Evolutionary conservation across 2,113 vertebrate genomes (phyloP).

Genomic region (Stercorarius parasiticus): DNA sequence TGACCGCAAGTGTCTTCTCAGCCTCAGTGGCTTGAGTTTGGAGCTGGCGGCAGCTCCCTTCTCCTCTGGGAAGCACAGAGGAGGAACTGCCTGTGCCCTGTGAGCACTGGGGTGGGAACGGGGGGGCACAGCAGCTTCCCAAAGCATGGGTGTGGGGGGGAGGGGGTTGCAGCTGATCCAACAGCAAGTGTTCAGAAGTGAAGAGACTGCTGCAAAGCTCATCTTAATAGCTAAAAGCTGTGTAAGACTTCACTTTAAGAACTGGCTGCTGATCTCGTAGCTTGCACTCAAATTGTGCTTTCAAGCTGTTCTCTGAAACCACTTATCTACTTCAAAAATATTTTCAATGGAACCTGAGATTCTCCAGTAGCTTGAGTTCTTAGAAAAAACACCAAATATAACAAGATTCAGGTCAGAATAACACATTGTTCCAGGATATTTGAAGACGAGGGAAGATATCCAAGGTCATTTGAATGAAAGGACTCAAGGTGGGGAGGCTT

Average conservation of each 20-base stretch:
- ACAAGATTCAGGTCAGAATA: neutral
- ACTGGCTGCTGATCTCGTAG: neutral
- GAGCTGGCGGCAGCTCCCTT: neutral
- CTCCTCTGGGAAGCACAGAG: neutral
- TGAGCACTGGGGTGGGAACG: neutral
- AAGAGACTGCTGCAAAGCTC: neutral
- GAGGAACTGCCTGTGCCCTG: neutral
- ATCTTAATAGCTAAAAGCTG: neutral
- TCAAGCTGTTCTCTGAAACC: slow-evolving; percentile 6
- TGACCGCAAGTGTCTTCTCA: neutral
- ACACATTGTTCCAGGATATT: neutral
- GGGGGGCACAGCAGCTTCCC: neutral
- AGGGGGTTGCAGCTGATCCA: neutral
- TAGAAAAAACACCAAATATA: neutral
- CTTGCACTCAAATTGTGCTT: neutral
- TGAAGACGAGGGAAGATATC: neutral
- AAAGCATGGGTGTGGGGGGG: rapidly evolving
- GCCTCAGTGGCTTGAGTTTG: neutral
- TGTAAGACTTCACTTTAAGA: neutral
- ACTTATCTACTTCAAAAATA: slow-evolving; percentile 17
- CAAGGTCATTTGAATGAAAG: neutral
- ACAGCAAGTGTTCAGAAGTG: neutral
- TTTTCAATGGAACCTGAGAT: neutral
- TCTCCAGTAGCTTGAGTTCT: neutral
- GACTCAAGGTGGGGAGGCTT: neutral